These are phyloP conservation scores for Stenodema calcarata DNA, from an alignment of 2,888 invertebrate genomes.

Conservation along the genomic window DNA sequence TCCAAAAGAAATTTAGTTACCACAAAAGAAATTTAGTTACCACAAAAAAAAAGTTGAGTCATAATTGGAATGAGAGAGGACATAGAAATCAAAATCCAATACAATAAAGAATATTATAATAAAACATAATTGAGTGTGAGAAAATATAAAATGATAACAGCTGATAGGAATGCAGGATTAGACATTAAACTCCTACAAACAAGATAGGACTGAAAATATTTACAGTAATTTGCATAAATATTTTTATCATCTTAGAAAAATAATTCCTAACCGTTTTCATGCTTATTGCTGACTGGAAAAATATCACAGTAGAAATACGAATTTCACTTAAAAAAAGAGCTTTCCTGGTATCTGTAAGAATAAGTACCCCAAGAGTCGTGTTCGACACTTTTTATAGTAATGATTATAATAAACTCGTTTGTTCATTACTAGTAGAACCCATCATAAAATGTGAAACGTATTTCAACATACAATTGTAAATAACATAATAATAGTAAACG, in stretches of 20 bases:
- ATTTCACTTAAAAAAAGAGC: slow-evolving; percentile 24
- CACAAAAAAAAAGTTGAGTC: too few relatives aligned
- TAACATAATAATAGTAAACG: neutral
- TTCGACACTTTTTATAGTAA: neutral
- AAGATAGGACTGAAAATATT: neutral
- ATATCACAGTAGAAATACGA: slow-evolving; percentile 42
- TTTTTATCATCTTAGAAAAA: slow-evolving; percentile 29
- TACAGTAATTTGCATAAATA: slow-evolving; percentile 25
- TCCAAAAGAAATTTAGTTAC: too few relatives aligned
- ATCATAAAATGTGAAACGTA: neutral
- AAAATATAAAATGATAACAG: slow-evolving; percentile 19
- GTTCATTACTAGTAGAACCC: neutral
- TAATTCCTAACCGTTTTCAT: slow-evolving; percentile 26
- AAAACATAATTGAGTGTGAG: slow-evolving; percentile 8
- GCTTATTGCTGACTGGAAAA: slow-evolving; percentile 42
- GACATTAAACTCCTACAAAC: slow-evolving; percentile 22
- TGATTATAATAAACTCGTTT: neutral
- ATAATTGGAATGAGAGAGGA: too few relatives aligned
- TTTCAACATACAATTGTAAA: neutral
- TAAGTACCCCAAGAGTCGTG: slow-evolving; percentile 31
- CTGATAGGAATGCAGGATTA: slow-evolving; percentile 25
- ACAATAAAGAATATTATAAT: slow-evolving; percentile 21
- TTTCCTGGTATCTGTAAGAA: neutral
- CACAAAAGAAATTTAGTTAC: too few relatives aligned
- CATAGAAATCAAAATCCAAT: neutral